Evolutionary conservation across 35 echinoderm and acorn worm species (phyloP).

Genomic region (Chiridota heheva): DNA sequence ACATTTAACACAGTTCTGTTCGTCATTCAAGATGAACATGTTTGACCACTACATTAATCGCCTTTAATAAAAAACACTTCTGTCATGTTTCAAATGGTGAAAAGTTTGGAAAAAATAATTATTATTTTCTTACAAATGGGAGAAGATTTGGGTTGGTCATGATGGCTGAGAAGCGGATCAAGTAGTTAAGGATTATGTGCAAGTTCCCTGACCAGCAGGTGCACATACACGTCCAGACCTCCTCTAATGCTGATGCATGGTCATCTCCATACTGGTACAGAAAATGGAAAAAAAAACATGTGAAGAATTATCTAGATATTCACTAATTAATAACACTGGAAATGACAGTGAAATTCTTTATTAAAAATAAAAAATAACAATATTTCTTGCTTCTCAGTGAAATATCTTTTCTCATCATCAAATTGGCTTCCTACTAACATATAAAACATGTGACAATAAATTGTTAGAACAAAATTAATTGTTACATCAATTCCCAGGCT

Average conservation of each 20-base stretch:
- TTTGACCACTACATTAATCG: too few relatives aligned
- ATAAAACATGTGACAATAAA: too few relatives aligned
- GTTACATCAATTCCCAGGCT: too few relatives aligned
- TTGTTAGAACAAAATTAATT: too few relatives aligned
- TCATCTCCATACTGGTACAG: constrained; percentile 91
- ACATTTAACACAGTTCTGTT: too few relatives aligned
- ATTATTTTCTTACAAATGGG: constrained; percentile 63
- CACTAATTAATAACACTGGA: neutral
- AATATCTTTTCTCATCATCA: too few relatives aligned
- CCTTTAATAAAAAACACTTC: too few relatives aligned
- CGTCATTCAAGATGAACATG: too few relatives aligned
- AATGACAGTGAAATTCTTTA: too few relatives aligned
- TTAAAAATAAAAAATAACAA: neutral
- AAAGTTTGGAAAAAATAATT: neutral
- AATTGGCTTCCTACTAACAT: too few relatives aligned
- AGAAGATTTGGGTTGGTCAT: constrained; percentile 84
- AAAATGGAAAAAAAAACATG: neutral
- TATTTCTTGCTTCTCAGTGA: too few relatives aligned
- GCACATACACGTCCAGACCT: constrained; percentile 87
- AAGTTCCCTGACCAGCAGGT: constrained; percentile 93
- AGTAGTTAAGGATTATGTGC: constrained; percentile 78
- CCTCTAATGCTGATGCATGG: constrained; percentile 59
- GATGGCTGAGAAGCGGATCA: constrained; percentile 69
- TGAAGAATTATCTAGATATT: neutral
- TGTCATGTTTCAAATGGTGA: neutral